A percentile compares a stretch with the other conserved stretches of the same genome.
phyloP scores from a whole-genome alignment of 1,140 invertebrate species.

The Calycopis cecrops region DNA sequence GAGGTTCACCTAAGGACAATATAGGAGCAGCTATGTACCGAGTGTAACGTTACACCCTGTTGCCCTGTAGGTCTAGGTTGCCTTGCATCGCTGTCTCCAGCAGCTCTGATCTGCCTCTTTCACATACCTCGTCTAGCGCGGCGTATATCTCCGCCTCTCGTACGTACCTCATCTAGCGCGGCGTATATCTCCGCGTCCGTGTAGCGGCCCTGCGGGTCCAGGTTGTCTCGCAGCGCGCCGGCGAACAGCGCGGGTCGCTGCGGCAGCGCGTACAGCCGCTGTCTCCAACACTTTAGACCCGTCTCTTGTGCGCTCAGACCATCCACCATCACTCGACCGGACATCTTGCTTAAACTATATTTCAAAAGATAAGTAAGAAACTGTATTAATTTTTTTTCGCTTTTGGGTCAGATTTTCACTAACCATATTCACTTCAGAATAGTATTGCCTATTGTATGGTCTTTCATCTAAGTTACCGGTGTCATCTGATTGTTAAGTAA shows the following conservation, averaged over 20 bases:
- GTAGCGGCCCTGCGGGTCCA: slow-evolving; percentile 80
- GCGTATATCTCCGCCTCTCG: slow-evolving; percentile 68
- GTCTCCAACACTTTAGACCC: slow-evolving; percentile 78
- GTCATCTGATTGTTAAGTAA: too few species aligned
- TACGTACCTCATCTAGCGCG: slow-evolving; percentile 81
- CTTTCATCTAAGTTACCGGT: too few species aligned
- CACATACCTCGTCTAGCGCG: slow-evolving; percentile 81
- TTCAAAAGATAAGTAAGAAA: too few species aligned
- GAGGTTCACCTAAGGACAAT: slow-evolving; percentile 77
- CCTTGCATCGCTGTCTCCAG: slow-evolving; percentile 80
- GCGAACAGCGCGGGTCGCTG: slow-evolving; percentile 84
- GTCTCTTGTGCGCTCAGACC: slow-evolving; percentile 73
- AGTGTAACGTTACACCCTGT: background rate
- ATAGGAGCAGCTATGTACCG: slow-evolving; percentile 56
- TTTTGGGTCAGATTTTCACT: too few species aligned
- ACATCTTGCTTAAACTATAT: slow-evolving; percentile 60
- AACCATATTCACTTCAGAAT: too few species aligned
- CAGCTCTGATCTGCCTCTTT: slow-evolving; percentile 71
- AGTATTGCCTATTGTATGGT: too few species aligned
- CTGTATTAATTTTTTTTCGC: too few species aligned
- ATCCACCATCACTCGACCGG: slow-evolving; percentile 77
- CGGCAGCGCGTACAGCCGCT: slow-evolving; percentile 81
- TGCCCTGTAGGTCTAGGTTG: slow-evolving; percentile 77
- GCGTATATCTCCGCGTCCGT: slow-evolving; percentile 81
- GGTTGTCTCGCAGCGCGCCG: slow-evolving; percentile 79